phyloP scores from a whole-genome alignment of 2,797 vertebrate species.

The Catharus ustulatus region DNA sequence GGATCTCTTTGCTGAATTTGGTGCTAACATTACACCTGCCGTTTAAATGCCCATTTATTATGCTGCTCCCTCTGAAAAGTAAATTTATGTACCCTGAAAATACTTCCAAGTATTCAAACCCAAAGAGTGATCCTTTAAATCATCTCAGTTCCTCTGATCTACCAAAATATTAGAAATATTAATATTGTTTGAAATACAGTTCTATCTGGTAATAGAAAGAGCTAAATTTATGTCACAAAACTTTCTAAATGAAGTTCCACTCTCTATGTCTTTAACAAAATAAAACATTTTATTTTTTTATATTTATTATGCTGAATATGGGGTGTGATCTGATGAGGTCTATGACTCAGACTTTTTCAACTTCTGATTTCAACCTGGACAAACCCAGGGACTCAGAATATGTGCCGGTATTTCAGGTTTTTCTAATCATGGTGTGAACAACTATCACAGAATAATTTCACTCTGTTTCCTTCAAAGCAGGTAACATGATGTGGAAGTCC shows the following conservation, averaged over 20 bases:
- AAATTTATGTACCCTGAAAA: neutral
- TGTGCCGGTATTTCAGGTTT: neutral
- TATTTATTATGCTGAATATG: neutral
- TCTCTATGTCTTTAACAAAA: neutral
- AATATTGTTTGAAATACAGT: neutral
- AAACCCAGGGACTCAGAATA: neutral
- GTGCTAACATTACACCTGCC: neutral
- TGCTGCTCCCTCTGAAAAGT: neutral
- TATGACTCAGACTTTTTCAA: neutral
- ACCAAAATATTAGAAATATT: neutral
- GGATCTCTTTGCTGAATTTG: neutral
- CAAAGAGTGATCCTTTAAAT: neutral
- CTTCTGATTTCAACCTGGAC: neutral
- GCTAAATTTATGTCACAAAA: neutral
- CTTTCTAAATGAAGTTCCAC: neutral
- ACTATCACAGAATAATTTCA: neutral
- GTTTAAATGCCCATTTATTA: neutral
- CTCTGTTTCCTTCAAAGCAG: neutral
- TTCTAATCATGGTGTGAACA: neutral
- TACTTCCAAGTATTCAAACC: neutral
- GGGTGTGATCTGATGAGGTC: neutral
- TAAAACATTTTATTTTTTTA: neutral
- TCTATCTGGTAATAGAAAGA: neutral
- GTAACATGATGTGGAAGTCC: neutral
- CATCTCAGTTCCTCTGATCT: neutral